These are phyloP conservation scores for Chloropsis cyanopogon DNA, from an alignment of 2,113 vertebrate species.

Conservation along the genomic window DNA sequence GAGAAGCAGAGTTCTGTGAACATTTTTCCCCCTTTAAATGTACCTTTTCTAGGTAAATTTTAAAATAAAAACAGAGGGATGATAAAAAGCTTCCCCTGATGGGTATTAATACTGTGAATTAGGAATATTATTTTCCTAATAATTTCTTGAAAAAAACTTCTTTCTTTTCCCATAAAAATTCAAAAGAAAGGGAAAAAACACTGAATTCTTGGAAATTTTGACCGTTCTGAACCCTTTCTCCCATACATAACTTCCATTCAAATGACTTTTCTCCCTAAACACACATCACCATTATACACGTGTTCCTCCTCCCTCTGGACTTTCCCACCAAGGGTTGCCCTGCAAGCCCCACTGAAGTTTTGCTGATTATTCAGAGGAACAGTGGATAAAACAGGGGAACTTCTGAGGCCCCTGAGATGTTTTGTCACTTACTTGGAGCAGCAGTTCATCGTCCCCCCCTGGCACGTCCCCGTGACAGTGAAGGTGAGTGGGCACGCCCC, in stretches of 20 bases:
- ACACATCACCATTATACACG: accelerated
- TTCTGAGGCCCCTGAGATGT: neutral
- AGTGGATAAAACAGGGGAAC: neutral
- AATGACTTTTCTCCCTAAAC: neutral
- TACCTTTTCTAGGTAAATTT: neutral
- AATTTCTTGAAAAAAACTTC: neutral
- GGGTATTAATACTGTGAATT: neutral
- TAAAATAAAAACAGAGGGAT: neutral
- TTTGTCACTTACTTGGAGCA: constrained; percentile 6
- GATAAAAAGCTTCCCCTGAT: neutral
- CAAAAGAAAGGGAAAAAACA: neutral
- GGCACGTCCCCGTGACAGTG: neutral
- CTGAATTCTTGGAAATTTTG: neutral
- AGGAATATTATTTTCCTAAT: neutral
- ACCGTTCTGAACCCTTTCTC: neutral
- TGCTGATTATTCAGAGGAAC: neutral
- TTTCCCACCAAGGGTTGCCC: neutral
- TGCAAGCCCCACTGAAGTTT: accelerated
- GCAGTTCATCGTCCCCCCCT: neutral
- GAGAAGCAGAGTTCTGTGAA: neutral
- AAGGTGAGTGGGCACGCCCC: neutral
- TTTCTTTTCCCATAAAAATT: neutral
- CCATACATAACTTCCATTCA: neutral
- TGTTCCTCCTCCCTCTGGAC: neutral
- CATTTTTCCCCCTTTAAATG: neutral